Base-by-base conservation (phyloP, 2,888 invertebrate genomes). In the Steinernema scapterisci region DNA sequence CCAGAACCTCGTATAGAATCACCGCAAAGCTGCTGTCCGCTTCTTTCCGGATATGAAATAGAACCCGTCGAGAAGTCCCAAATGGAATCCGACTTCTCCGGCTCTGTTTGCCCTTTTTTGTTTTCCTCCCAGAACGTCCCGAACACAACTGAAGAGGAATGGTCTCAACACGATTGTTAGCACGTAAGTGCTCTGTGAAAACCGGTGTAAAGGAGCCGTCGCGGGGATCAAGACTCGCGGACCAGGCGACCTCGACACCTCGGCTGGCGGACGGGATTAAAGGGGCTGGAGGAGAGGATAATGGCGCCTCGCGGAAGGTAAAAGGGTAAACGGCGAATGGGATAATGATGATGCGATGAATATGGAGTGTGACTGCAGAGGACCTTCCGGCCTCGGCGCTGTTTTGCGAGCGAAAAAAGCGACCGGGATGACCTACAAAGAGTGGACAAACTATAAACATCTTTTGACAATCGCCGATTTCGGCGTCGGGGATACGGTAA, bases 261-360 rank as follows among this genome's bases (percentile, higher is more conserved):
- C 63, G 23, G 25, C 54, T 25, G 63, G 63, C 63, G 63, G 63
- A 63, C 31, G 63, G 63, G 63, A 63, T 63, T 63, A 63, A 63
- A 63, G 63, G 27, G 63, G 13, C 27, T 27, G 63, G 38, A 38
- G 27, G 63, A 25, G 25, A 27, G 63, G 63, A 63, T 63, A 63
- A 63, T 63, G 25, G 31, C 63, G 63, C 63, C 63, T 48, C 63
- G 19, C 52, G 63, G 63, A 63, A 63, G 63, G 63, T 63, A 63
- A 31, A 48, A 63, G 63, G 63, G 63, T 63, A 63, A 63, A 63
- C 63, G 63, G 63, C 54, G 23, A 25, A 54, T 54, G 54, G 31
- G 63, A 63, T 63, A 63, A 63, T 63, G 63, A 63, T 63, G 63
- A 63, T 63, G 63, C 63, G 63, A 27, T 63, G 63, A 63, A 63